Percentiles rank a stretch among this genome's conserved stretches.
Conservation (phyloP, 2,888 invertebrate genomes). For the Sesamia inferens region DNA sequence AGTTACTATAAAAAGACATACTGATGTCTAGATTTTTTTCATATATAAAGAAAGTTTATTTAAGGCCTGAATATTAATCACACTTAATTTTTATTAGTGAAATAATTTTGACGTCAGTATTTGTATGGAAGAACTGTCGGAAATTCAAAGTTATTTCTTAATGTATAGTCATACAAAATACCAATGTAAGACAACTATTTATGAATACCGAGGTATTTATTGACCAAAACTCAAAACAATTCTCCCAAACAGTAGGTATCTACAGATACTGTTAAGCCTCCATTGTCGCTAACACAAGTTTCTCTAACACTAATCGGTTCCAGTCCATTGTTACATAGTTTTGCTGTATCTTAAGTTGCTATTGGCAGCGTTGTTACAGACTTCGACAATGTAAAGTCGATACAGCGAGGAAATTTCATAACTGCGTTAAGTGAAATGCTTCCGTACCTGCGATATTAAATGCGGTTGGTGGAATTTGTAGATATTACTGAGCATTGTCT, state of each 20-base stretch:
- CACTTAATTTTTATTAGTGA: too few species aligned
- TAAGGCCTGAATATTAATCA: too few species aligned
- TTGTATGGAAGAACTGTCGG: too few species aligned
- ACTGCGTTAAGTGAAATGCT: slow-evolving; percentile 57
- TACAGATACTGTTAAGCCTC: slow-evolving; percentile 13
- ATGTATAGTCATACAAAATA: too few species aligned
- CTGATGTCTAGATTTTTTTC: not conserved
- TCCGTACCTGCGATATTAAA: slow-evolving; percentile 58
- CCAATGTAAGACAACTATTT: not conserved
- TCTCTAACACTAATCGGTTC: slow-evolving; percentile 59
- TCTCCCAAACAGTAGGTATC: slow-evolving; percentile 21
- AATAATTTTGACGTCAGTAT: too few species aligned
- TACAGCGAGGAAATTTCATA: slow-evolving; percentile 52
- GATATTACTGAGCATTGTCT: slow-evolving; percentile 34
- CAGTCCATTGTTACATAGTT: slow-evolving; percentile 67
- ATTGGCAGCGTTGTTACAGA: slow-evolving; percentile 48
- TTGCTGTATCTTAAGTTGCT: slow-evolving; percentile 59
- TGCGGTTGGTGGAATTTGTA: slow-evolving; percentile 31
- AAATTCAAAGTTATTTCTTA: too few species aligned
- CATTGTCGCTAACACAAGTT: slow-evolving; percentile 54
- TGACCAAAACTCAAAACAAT: slow-evolving; percentile 14
- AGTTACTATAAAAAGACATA: not conserved
- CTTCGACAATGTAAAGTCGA: slow-evolving; percentile 51
- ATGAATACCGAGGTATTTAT: slow-evolving; percentile 2
- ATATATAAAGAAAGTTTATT: not conserved